A percentile compares a stretch with the other conserved stretches of the same genome.
Conservation (phyloP, 2,113 vertebrate genomes). For the Boleophthalmus pectinirostris region DNA sequence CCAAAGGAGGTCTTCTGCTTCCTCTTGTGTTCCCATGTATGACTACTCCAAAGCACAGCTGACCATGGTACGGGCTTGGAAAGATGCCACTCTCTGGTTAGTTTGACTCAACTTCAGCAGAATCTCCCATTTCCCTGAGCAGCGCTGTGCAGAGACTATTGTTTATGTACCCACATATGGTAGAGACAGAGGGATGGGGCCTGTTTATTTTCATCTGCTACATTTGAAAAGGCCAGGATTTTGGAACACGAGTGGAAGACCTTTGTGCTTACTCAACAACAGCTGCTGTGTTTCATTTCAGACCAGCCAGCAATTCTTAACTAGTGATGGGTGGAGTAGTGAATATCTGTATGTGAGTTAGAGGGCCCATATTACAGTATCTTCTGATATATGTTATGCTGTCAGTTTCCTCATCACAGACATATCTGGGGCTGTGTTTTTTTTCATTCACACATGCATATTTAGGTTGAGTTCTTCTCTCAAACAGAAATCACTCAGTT, state of each 20-base stretch:
- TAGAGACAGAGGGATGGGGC: constrained; percentile 14
- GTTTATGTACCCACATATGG: constrained; percentile 58
- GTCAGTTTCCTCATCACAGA: no score
- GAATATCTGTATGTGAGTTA: no score
- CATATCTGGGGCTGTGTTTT: no score
- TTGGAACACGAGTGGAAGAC: constrained; percentile 43
- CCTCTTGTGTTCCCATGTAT: not conserved
- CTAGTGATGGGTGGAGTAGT: no score
- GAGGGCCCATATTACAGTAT: no score
- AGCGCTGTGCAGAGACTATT: constrained; percentile 43
- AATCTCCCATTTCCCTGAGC: constrained; percentile 47
- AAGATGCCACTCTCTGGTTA: constrained; percentile 33
- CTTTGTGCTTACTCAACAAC: constrained; percentile 27
- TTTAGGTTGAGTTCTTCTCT: no score
- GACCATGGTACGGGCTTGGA: constrained; percentile 27
- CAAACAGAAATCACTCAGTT: no score
- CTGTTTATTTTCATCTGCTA: constrained; percentile 52
- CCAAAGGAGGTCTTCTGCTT: not conserved
- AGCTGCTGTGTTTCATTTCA: constrained; percentile 25
- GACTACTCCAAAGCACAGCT: constrained; percentile 22
- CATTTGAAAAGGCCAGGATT: constrained; percentile 48
- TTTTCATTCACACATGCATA: no score
- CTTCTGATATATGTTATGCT: no score
- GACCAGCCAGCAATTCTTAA: constrained; percentile 12
- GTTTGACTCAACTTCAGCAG: constrained; percentile 45